phyloP scores from a whole-genome alignment of 1,140 invertebrate species.

The Rhopalosiphum maidis region DNA sequence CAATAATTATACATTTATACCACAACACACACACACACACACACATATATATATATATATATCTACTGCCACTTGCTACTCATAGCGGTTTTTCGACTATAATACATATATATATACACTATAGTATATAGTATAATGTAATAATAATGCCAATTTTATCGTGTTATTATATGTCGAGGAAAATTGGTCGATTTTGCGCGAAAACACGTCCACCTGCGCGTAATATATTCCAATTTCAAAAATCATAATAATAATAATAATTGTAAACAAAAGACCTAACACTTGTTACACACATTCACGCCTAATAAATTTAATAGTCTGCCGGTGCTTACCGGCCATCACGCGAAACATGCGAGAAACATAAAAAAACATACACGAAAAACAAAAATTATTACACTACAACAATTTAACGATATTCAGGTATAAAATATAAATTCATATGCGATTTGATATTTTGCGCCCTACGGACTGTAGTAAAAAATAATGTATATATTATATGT shows the following conservation, averaged over 20 bases:
- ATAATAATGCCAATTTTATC: neutral
- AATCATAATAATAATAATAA: constrained; percentile 16
- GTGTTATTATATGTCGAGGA: neutral
- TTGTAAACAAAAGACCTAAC: constrained; percentile 9
- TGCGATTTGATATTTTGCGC: neutral
- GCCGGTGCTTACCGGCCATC: too few species aligned
- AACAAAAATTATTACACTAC: neutral
- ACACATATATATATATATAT: neutral
- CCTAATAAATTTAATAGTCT: neutral
- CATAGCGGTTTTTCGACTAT: neutral
- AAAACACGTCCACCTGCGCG: neutral
- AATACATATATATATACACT: too few species aligned
- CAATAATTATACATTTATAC: neutral
- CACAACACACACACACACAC: neutral
- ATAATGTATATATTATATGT: neutral
- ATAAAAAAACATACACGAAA: neutral
- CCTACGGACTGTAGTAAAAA: neutral
- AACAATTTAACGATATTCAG: neutral
- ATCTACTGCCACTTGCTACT: neutral
- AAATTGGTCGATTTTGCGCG: neutral
- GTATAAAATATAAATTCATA: neutral
- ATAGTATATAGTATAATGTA: neutral
- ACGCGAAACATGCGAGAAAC: neutral
- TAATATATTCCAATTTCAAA: neutral
- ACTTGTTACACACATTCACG: neutral